These are phyloP conservation scores for Drosophila barbarae DNA, from an alignment of 2,888 invertebrate genomes.

Conservation along the genomic window DNA sequence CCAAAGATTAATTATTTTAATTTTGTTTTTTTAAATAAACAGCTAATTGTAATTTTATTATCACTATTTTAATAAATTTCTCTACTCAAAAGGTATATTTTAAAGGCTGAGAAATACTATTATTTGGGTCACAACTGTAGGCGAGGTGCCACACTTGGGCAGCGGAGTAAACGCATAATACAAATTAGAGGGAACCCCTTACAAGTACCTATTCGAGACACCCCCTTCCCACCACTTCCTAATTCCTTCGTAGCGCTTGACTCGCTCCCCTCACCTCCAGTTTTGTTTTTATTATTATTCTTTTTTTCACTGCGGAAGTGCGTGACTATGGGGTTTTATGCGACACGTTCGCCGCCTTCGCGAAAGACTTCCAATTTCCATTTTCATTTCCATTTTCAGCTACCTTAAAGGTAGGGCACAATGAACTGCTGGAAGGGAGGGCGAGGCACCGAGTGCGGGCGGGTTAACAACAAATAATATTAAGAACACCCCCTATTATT, in stretches of 20 bases:
- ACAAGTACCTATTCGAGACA: neutral
- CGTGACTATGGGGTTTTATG: conserved; percentile 67
- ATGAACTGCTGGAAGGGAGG: conserved; percentile 11
- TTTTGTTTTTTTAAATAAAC: too few relatives aligned
- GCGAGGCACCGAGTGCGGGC: neutral
- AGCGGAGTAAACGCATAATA: conserved; percentile 29
- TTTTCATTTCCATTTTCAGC: conserved; percentile 37
- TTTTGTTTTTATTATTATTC: conserved; percentile 5
- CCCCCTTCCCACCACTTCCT: conserved; percentile 1
- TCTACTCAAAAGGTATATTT: too few relatives aligned
- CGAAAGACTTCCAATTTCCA: conserved; percentile 51
- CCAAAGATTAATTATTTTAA: too few relatives aligned
- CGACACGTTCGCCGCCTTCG: conserved; percentile 50
- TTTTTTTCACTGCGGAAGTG: conserved; percentile 55
- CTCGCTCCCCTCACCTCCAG: conserved; percentile 11
- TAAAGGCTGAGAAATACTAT: neutral
- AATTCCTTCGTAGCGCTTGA: conserved; percentile 19
- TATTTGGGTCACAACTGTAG: neutral
- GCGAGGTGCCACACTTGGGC: conserved; percentile 17
- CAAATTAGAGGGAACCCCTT: conserved; percentile 30
- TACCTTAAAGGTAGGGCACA: conserved; percentile 28
- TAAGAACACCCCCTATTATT: conserved; percentile 9
- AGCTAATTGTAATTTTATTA: too few relatives aligned
- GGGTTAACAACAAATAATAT: conserved; percentile 9
- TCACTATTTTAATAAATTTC: too few relatives aligned